phyloP scores from a whole-genome alignment of 2,797 vertebrate species.

The Sebastes matsubarae region DNA sequence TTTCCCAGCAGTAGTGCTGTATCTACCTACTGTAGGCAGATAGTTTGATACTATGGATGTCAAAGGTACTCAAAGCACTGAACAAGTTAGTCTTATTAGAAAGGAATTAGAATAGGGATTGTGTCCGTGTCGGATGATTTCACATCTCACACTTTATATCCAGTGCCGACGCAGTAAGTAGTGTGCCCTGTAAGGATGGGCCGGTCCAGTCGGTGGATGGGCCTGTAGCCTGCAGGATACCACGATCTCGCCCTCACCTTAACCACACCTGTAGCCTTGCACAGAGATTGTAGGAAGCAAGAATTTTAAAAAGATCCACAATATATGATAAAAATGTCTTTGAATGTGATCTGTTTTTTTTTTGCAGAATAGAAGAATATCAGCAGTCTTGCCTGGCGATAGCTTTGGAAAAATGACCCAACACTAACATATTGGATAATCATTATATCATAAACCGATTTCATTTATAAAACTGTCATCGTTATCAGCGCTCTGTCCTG shows the following conservation, averaged over 20 bases:
- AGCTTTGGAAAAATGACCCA: background rate
- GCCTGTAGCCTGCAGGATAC: no score
- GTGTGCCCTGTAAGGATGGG: background rate
- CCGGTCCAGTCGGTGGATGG: no score
- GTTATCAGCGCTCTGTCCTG: background rate
- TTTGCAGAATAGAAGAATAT: background rate
- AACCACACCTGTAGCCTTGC: background rate
- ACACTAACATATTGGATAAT: background rate
- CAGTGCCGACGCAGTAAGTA: background rate
- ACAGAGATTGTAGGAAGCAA: background rate
- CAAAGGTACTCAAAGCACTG: no score
- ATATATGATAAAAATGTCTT: background rate
- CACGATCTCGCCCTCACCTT: no score
- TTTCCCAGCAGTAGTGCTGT: background rate
- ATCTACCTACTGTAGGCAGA: no score
- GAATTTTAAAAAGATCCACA: background rate
- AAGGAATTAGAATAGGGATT: background rate
- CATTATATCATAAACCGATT: background rate
- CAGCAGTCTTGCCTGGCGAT: background rate
- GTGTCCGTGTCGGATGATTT: background rate
- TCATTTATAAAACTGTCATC: background rate
- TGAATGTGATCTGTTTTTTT: no score
- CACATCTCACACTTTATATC: background rate
- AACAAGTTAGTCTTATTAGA: background rate
- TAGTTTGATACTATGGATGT: no score